Evolutionary conservation across 1,140 invertebrate genomes (phyloP).

Genomic region (Leptinotarsa defecta): DNA sequence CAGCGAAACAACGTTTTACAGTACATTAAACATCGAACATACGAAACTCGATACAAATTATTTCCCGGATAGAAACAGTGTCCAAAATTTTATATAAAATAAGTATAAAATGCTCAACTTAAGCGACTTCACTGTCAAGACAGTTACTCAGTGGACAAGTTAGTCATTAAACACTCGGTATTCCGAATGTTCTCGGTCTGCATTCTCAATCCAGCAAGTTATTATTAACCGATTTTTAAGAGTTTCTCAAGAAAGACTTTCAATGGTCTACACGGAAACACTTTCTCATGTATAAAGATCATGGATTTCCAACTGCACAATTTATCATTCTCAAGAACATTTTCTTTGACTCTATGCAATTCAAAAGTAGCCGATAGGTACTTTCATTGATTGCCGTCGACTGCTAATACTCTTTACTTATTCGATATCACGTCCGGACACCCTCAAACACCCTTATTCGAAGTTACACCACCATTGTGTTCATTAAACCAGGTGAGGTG

Average conservation of each 20-base stretch:
- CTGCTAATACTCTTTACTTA: constrained; percentile 26
- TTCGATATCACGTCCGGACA: constrained; percentile 28
- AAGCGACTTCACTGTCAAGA: too few species aligned
- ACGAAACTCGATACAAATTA: too few species aligned
- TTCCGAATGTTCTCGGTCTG: neutral
- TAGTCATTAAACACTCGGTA: neutral
- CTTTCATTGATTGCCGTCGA: constrained; percentile 14
- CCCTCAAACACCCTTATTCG: constrained; percentile 17
- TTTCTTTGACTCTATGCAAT: constrained; percentile 15
- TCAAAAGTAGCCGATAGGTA: constrained; percentile 23
- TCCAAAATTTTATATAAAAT: too few species aligned
- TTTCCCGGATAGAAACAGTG: too few species aligned
- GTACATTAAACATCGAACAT: too few species aligned
- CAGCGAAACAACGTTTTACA: too few species aligned
- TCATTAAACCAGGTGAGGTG: constrained; percentile 28
- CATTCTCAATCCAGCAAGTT: neutral
- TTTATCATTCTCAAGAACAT: constrained; percentile 32
- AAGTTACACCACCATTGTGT: constrained; percentile 26
- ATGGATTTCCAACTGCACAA: constrained; percentile 11
- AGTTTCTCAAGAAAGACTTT: neutral
- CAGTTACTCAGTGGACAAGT: too few species aligned
- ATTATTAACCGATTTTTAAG: neutral
- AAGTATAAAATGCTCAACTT: too few species aligned
- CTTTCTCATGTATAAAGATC: constrained; percentile 6
- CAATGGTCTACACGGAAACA: constrained; percentile 1